A percentile compares a stretch with the other conserved stretches of the same genome.
Evolutionary conservation across 2,888 invertebrate species (phyloP).

Genomic region (Uropetala carovei): DNA sequence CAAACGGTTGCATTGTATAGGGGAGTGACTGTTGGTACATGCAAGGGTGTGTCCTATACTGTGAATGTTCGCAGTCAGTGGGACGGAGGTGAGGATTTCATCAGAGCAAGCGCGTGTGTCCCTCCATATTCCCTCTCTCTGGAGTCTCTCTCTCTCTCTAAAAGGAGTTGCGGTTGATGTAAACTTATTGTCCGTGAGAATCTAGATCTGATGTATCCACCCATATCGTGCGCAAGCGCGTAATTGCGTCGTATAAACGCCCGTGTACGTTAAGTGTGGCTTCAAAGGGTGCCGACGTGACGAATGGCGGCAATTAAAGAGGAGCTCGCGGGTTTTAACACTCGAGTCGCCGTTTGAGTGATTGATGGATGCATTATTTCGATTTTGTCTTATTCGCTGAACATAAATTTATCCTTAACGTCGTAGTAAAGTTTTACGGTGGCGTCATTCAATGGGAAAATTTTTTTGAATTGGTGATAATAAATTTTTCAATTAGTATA

Average conservation of each 20-base stretch:
- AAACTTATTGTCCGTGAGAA: conserved; percentile 9
- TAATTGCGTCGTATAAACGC: conserved; percentile 13
- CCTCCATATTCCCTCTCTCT: too few species aligned
- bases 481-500: too few species aligned
- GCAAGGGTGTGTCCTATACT: conserved; percentile 7
- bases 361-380: neutral
- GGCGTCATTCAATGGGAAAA: too few species aligned
- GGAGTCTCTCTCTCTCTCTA: neutral
- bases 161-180: neutral
- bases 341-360: neutral
- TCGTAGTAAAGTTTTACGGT: too few species aligned
- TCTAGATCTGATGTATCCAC: neutral
- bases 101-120: neutral
- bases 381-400: too few species aligned
- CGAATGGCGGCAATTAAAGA: neutral
- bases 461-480: too few species aligned
- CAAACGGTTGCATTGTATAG: neutral
- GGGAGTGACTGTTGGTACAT: neutral
- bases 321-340: neutral
- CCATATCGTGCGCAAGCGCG: neutral
- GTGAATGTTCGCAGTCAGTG: neutral
- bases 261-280: neutral
- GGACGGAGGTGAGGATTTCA: conserved; percentile 6
- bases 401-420: too few species aligned
- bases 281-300: neutral